Percentiles rank a stretch among this genome's conserved stretches.
These are phyloP conservation scores for Antennarius striatus DNA, from an alignment of 2,113 vertebrate species.

Conservation along the genomic window DNA sequence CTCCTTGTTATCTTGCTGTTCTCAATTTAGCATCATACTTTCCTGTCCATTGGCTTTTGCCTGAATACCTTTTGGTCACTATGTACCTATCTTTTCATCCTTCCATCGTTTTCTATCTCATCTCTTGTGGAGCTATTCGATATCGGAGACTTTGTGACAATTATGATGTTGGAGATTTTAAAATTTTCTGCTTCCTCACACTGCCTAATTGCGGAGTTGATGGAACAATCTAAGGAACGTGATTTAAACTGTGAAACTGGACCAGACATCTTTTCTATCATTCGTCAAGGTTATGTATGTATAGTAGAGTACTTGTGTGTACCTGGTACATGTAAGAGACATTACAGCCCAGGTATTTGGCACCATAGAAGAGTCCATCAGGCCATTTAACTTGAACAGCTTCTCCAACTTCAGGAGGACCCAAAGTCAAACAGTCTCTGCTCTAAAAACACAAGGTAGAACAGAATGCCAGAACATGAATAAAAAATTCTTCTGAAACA, in stretches of 20 bases:
- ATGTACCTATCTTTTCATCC: constrained; percentile 25
- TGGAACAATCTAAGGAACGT: neutral
- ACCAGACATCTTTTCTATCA: neutral
- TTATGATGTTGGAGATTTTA: neutral
- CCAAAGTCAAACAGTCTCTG: constrained; percentile 89
- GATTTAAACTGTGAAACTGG: constrained; percentile 9
- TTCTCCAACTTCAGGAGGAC: constrained; percentile 92
- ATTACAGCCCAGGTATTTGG: constrained; percentile 92
- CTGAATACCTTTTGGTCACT: constrained; percentile 24
- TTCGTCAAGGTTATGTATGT: neutral
- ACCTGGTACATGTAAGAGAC: constrained; percentile 93
- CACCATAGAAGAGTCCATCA: constrained; percentile 94
- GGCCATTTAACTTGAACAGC: constrained; percentile 96
- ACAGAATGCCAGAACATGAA: constrained; percentile 12
- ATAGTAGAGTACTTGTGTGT: constrained; percentile 29
- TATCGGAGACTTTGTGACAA: too few species aligned
- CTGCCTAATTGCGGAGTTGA: neutral
- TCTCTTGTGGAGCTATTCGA: neutral
- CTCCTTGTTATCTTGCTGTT: constrained; percentile 53
- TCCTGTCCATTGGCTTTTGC: constrained; percentile 36
- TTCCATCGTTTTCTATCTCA: constrained; percentile 28
- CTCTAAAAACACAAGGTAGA: constrained; percentile 78
- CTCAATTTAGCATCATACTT: constrained; percentile 1
- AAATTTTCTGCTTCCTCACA: too few species aligned
- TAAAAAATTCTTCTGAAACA: too few species aligned